Evolutionary conservation across 2,888 invertebrate species (phyloP).

Genomic region (Lagria hirta): DNA sequence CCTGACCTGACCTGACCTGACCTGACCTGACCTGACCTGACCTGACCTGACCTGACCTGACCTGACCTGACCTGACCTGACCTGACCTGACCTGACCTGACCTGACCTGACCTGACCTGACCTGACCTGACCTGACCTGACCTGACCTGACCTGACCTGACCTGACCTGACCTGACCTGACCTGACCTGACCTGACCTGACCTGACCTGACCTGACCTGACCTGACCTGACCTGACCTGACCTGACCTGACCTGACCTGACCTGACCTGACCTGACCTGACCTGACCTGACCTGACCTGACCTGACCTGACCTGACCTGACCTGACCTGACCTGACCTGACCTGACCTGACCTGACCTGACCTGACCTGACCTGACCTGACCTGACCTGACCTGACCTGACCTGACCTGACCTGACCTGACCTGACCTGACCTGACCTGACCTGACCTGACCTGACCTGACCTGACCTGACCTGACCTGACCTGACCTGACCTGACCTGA

Average conservation of each 20-base stretch:
- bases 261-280: slow-evolving; percentile 13
- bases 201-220: slow-evolving; percentile 13
- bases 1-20: slow-evolving; percentile 13
- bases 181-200: slow-evolving; percentile 13
- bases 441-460: slow-evolving; percentile 1
- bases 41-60: slow-evolving; percentile 13
- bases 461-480: slow-evolving; percentile 7
- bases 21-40: slow-evolving; percentile 13
- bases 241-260: slow-evolving; percentile 13
- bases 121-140: neutral
- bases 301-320: slow-evolving; percentile 13
- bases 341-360: slow-evolving; percentile 13
- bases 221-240: slow-evolving; percentile 13
- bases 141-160: neutral
- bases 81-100: slow-evolving; percentile 13
- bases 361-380: slow-evolving; percentile 13
- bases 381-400: slow-evolving; percentile 13
- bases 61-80: slow-evolving; percentile 13
- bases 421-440: slow-evolving; percentile 3
- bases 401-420: slow-evolving; percentile 12
- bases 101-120: slow-evolving; percentile 10
- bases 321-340: slow-evolving; percentile 12
- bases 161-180: slow-evolving; percentile 8
- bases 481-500: too few relatives aligned
- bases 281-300: slow-evolving; percentile 13